Base-by-base conservation (phyloP, 2,888 invertebrate species). In the Diogma glabrata region DNA sequence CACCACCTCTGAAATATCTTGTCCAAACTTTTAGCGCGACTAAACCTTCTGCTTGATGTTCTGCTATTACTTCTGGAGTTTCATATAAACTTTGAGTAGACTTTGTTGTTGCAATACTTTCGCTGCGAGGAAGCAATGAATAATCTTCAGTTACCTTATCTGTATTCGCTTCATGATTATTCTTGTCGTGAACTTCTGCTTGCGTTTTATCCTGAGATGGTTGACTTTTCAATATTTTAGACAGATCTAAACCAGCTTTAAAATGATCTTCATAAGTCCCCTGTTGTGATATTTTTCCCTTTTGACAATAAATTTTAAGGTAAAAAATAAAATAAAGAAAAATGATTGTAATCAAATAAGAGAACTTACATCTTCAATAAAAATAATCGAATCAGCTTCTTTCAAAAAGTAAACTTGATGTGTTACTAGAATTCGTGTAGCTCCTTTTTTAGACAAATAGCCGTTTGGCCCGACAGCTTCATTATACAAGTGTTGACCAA, bases 321-420 rank as follows among this genome's bases (percentile, higher is more conserved):
- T n/a, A n/a, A n/a, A n/a, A n/a, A 55, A 50, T 43, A 24, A 14
- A 33, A 6, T 30, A 43, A 48, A 5, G 1, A 72, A 57, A 49
- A 7, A 36, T 12, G 23, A 12, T 16, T 8, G 28, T 28, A 40
- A 19, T 10, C 19, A 10, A 28, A 61, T 72, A n/a, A n/a, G n/a
- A n/a, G n/a, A n/a, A n/a, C 67, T n/a, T 69, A 78, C 81, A 61
- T 79, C 75, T 53, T 76, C 73, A 10, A 82, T 59, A 51, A 79
- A 69, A 24, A 80, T 62, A 30, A 81, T 75, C 45, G 72, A 67
- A 63, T 78, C 75, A 2, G 75, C 79, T 56, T 73, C 63, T 51
- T 75, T 75, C 17, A 81, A 64, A 59, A 79, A 81, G 60, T 87
- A 84, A 2, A 84, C 72, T 65, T 87, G 86, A 71, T 87, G 86